Base-by-base conservation (phyloP, 2,113 vertebrate species). In the Oryzias woworae region DNA sequence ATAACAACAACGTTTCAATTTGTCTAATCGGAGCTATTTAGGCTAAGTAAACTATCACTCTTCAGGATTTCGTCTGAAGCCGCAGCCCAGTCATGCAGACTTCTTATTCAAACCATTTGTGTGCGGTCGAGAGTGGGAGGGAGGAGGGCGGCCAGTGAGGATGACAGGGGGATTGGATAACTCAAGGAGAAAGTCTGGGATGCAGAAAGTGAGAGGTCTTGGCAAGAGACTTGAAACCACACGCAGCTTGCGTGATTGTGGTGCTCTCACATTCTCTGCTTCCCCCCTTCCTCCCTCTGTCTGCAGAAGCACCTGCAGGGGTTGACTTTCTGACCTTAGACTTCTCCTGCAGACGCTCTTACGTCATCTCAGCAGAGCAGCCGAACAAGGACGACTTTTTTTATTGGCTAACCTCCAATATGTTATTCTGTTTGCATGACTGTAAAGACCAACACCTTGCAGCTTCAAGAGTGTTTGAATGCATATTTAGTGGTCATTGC, bases 51-150 rank as follows among this genome's bases (percentile, higher is more conserved):
- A 92, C 92, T 88, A 84, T 93, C 58, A 60, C 89, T 95, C 88
- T 85, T 92, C 84, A 53, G 89, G 66, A 81, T 87, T 87, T 85
- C 75, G 60, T 92, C 76, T 92, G 83, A 66, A 66, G 81, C 80
- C 92, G 87, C 94, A 92, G 94, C 92, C 93, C 92, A 94, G 90
- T 78, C 90, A 76, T 88, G 90, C 93, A 91, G 92, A 87, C 77
- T 83, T 95, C 77, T 96, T 90, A 95, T 95, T 94, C 88, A 93
- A 96, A 96, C 93, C 94, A 95, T 92, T 95, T 93, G 92, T 89
- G 92, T 93, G 94, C 88, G 94, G 93, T 94, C 64, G 74, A 87
- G 66, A 80, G 79, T 56, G 71, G 77, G 66, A 63, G 86, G 53
- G 77, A 53, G 64, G 73, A 55, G 83, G 75, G 67, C 58, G 13